These are phyloP conservation scores for Hippolais icterina DNA, from an alignment of 2,113 vertebrate genomes.

Conservation along the genomic window DNA sequence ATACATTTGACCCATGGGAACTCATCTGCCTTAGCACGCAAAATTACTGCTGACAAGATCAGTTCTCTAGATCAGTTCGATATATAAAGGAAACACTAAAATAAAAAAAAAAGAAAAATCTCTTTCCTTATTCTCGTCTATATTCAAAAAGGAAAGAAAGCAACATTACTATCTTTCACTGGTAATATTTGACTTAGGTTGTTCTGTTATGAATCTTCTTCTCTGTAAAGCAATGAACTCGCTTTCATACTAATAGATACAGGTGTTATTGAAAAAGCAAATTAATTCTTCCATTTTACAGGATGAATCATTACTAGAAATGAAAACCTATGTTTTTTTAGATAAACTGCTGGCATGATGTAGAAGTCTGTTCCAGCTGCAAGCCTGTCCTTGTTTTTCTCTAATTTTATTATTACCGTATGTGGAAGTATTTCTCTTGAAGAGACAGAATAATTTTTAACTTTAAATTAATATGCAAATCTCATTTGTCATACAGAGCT, in stretches of 20 bases:
- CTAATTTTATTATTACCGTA: background rate
- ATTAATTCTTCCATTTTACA: background rate
- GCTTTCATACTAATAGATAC: background rate
- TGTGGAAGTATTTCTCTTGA: background rate
- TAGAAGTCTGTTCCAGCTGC: background rate
- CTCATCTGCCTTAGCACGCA: background rate
- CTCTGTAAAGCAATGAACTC: background rate
- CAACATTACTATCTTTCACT: background rate
- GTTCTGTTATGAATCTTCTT: background rate
- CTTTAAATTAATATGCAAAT: constrained; percentile 14
- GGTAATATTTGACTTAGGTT: background rate
- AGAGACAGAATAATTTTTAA: background rate
- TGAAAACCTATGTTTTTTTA: background rate
- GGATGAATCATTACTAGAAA: background rate
- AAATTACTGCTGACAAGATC: background rate
- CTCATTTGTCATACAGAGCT: background rate
- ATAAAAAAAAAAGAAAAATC: background rate
- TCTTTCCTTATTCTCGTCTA: background rate
- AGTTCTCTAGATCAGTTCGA: background rate
- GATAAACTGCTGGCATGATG: background rate
- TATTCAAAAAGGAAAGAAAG: constrained; percentile 30
- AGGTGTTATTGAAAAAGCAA: background rate
- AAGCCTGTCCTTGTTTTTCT: background rate
- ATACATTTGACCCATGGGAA: background rate
- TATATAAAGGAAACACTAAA: background rate